Conservation (phyloP, 2,113 vertebrate species). For the Callithrix jacchus region DNA sequence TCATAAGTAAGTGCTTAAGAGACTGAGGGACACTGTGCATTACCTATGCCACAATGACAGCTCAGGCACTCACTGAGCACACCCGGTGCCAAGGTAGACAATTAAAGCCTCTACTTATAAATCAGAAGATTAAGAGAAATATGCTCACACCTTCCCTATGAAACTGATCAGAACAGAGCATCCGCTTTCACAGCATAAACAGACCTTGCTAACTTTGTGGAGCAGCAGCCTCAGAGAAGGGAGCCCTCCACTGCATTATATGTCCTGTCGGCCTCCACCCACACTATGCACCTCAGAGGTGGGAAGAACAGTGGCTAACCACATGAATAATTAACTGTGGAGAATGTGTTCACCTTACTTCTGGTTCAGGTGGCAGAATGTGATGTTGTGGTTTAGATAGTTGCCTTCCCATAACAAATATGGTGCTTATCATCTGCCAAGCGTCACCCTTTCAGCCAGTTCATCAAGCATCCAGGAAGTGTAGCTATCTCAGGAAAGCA, state of each 20-base stretch:
- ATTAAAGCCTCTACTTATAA: neutral
- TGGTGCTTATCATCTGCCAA: neutral
- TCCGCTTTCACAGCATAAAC: neutral
- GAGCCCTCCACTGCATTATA: neutral
- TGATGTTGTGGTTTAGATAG: neutral
- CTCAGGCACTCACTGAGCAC: neutral
- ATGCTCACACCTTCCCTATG: neutral
- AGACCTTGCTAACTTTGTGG: neutral
- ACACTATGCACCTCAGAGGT: neutral
- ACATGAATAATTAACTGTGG: neutral
- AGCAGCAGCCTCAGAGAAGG: neutral
- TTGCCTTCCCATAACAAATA: neutral
- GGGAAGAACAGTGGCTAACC: neutral
- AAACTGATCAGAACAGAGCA: neutral
- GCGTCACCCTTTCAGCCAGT: neutral
- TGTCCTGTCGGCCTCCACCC: neutral
- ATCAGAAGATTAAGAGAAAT: neutral
- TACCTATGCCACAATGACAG: neutral
- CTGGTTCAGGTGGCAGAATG: neutral
- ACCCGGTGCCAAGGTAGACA: neutral
- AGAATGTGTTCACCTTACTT: neutral
- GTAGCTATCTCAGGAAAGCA: neutral
- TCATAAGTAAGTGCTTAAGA: neutral
- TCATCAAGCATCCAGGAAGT: constrained; percentile 1
- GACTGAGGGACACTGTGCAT: neutral